Base-by-base conservation (phyloP, 1,140 invertebrate genomes). In the Metaphire vulgaris region DNA sequence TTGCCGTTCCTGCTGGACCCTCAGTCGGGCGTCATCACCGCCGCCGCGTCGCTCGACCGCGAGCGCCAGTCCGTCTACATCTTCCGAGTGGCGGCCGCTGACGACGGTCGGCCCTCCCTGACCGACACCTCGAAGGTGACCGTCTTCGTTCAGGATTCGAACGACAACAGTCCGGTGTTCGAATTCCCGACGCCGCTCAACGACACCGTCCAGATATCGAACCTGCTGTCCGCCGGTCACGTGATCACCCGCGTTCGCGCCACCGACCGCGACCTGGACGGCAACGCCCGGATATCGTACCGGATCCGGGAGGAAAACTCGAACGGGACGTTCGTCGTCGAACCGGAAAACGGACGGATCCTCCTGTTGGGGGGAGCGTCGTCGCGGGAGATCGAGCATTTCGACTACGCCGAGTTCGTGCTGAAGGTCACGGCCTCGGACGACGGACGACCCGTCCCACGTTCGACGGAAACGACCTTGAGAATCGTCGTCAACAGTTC, bases 71-170 rank as follows among this genome's bases (percentile, higher is more conserved):
- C 83, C 0, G 72, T 77, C 67, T 83, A 80, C 74, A 78, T 80
- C 14, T 73, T 84, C 41, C 82, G 81, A 12, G 76, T 85, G 26
- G 78, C 79, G 26, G 83, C 82, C 14, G 82, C 78, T 1, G 83
- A 84, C 77, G 76, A 77, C 2, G 84, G 1, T 89, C 93, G 82
- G n/a, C 83, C 26, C 93, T 93, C 83, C 1, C 79, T 84, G 14
- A 74, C 79, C 33, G 33, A 34, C 31, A 32, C 69, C 15, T 32
- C 33, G n/a, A 75, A n/a, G 21, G 77, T 75, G n/a, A 75, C 33
- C 28, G 66, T 78, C 31, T 75, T 67, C 77, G 74, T 78, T 12
- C 41, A 56, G 12, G 77, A 78, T 30, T 26, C 33, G 21, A 78
- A 78, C 74, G 77, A 78, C 30, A 78, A 78, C 69, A 66, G 56